phyloP scores from a whole-genome alignment of 2,113 vertebrate genomes.

The Telmatochromis sp. region DNA sequence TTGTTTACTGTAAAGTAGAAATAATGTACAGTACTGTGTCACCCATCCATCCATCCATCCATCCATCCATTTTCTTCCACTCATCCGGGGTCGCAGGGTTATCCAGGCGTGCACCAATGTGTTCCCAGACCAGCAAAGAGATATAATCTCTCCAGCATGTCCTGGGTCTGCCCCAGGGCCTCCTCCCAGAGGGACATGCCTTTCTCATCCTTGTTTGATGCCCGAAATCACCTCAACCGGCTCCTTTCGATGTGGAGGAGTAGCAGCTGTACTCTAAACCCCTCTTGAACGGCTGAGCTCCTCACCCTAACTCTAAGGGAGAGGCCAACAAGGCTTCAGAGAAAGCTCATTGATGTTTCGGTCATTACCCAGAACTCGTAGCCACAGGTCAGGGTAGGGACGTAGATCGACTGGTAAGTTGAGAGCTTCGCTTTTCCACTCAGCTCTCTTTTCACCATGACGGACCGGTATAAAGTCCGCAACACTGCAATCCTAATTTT shows the following conservation, averaged over 20 bases:
- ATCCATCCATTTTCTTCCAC: background rate
- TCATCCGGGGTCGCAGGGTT: background rate
- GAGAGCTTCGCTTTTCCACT: background rate
- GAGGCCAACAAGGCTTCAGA: background rate
- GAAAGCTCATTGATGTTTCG: background rate
- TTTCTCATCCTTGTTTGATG: background rate
- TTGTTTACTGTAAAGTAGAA: background rate
- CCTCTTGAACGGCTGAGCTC: background rate
- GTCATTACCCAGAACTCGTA: background rate
- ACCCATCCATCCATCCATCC: background rate
- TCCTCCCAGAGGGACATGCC: background rate
- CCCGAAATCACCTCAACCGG: background rate
- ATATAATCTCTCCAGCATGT: background rate
- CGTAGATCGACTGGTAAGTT: background rate
- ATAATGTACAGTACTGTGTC: background rate
- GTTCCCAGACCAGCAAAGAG: background rate
- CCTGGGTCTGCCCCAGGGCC: background rate
- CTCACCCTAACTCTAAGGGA: background rate
- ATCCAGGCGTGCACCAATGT: background rate
- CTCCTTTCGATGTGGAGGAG: background rate
- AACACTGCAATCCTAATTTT: background rate
- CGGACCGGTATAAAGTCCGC: rapidly evolving
- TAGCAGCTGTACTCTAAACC: background rate
- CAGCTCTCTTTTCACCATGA: background rate
- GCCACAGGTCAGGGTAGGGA: background rate